Evolutionary conservation across 2,797 vertebrate genomes (phyloP), one percentile per base, ranked within the genome.

Genomic region (Cuniculus paca): DNA sequence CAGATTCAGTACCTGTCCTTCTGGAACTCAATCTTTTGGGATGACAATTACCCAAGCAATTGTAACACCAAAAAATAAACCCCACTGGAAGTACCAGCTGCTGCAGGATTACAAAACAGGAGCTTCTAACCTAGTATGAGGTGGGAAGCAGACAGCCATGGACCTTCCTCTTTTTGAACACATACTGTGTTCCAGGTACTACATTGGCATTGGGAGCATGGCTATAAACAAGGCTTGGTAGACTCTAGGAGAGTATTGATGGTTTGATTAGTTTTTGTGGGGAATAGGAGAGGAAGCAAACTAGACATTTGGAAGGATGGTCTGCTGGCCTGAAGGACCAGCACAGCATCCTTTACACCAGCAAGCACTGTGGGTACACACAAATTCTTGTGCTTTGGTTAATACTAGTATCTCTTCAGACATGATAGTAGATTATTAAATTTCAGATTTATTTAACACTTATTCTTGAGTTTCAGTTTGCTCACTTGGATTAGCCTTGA

Each of bases 221-320:
- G 11, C 74, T 70, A 24, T 79, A 70, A 80, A 74, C 78, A 83
- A 91, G 74, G 88, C 65, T 39, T 1, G 19, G 12, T 84, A 54
- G 54, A 26, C 65, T 81, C 74, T 61, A 80, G 26, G 34, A 88
- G 48, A 81, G 31, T 36, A 28, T 45, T 85, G 52, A 39, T 75
- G 2, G 50, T 77, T 80, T 72, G 52, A 82, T 56, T 79, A 12
- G 74, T 42, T 91, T 89, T 95, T 88, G 52, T 89, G 91, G 48
- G 74, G 39, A 72, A 45, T 61, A 5, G 80, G 77, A n/a, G 68
- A 89, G n/a, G 74, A 70, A 45, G 19, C 19, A 45, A 28, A 82
- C 7, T 48, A 77, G 84, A 34, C 22, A 12, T 89, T 81, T 78
- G 65, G 48, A 68, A 70, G 65, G 45, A 63, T 22, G 50, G 8